Percentiles rank a stretch among this genome's conserved stretches.
These are phyloP conservation scores for Oligia latruncula DNA, from an alignment of 2,888 invertebrate species.

Conservation along the genomic window DNA sequence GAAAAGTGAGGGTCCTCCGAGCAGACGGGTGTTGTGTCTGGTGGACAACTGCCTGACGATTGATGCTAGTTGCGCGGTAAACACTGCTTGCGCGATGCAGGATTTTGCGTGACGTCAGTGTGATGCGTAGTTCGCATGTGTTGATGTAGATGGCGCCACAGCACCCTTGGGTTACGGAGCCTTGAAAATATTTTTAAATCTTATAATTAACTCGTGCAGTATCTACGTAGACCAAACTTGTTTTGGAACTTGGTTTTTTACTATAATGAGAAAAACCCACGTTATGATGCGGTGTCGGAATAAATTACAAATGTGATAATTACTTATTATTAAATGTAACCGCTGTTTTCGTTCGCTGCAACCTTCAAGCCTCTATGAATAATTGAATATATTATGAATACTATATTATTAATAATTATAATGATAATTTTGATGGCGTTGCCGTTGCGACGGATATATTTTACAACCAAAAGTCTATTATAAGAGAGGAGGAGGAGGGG, in stretches of 20 bases:
- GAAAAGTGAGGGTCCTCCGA: too few species aligned
- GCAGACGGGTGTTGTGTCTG: too few species aligned
- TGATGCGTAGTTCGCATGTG: too few species aligned
- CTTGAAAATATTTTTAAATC: background rate
- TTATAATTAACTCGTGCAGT: background rate
- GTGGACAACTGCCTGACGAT: too few species aligned
- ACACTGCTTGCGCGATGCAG: too few species aligned
- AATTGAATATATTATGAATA: too few species aligned
- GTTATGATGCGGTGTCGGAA: background rate
- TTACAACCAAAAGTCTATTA: too few species aligned
- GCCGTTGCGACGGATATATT: background rate
- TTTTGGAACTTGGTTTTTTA: constrained; percentile 9
- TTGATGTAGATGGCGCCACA: too few species aligned
- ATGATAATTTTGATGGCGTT: background rate
- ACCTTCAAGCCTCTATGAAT: background rate
- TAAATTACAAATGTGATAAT: background rate
- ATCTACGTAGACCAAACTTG: background rate
- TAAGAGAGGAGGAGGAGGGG: too few species aligned
- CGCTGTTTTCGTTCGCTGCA: background rate
- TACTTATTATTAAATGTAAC: background rate
- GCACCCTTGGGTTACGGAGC: background rate
- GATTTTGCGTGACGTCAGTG: too few species aligned
- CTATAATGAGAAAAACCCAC: background rate
- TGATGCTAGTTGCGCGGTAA: too few species aligned
- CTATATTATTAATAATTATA: background rate